A percentile compares a stretch with the other conserved stretches of the same genome.
Evolutionary conservation across 2,113 vertebrate species (phyloP).

Genomic region (Carettochelys insculpta): DNA sequence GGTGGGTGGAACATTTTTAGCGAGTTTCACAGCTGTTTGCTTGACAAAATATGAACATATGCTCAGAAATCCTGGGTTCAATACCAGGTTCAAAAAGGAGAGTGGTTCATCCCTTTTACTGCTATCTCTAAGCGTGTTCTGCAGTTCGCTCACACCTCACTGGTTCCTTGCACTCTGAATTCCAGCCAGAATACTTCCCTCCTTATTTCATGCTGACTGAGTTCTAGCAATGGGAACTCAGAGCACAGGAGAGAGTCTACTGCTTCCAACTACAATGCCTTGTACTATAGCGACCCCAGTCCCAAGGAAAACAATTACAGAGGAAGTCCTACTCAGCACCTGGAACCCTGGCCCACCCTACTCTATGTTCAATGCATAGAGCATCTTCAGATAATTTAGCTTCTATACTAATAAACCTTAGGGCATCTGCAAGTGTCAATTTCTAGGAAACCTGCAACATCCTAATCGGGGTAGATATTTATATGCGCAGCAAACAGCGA

Average conservation of each 20-base stretch:
- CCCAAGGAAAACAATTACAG: not conserved
- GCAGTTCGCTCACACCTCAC: not conserved
- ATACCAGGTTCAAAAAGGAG: not conserved
- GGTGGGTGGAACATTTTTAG: not conserved
- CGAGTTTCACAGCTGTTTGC: not conserved
- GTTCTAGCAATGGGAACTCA: not conserved
- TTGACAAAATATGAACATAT: not conserved
- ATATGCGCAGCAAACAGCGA: not conserved
- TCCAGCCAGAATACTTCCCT: not conserved
- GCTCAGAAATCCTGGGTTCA: not conserved
- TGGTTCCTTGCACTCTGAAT: not conserved
- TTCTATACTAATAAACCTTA: not conserved
- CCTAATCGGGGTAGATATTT: not conserved
- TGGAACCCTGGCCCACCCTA: not conserved
- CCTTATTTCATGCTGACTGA: not conserved
- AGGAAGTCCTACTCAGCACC: not conserved
- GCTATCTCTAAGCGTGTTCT: too few relatives aligned
- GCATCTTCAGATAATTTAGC: not conserved
- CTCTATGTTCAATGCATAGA: not conserved
- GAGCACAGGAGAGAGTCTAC: not conserved
- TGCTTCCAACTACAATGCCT: not conserved
- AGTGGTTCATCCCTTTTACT: not conserved
- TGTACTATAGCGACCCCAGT: not conserved
- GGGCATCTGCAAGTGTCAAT: not conserved
- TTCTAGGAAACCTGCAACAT: not conserved